Base-by-base conservation (phyloP, 2,113 vertebrate genomes). In the Orientallactaga bullata region DNA sequence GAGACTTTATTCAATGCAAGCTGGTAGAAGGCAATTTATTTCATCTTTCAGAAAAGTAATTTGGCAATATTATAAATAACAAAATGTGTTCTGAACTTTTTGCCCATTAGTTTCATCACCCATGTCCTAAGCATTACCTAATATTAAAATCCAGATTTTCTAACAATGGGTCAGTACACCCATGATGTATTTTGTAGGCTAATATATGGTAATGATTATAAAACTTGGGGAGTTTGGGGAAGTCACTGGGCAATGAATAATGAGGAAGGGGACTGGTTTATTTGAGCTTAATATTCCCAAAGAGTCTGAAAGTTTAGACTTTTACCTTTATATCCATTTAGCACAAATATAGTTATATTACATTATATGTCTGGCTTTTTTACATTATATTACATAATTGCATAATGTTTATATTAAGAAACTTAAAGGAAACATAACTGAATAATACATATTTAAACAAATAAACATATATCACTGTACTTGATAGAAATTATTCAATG, bases 371-470 rank as follows among this genome's bases (percentile, higher is more conserved):
- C 42, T 47, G 42, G 8, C 42, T 47, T 6, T 55, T 55, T 55
- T 55, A 55, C 3, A 55, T 55, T 55, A 55, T 55, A 55, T 55
- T 55, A 55, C 12, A 55, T 55, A 55, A 55, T 18, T 55, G 15
- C 55, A 55, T 55, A 55, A 55, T 18, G 74, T 84, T 66, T 89
- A n/a, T 28, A 87, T 76, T 72, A 61, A 66, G 24, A 91, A 93
- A 88, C 55, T 65, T 51, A 89, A 68, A 91, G 68, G 80, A 20
- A n/a, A 23, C 69, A 65, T 47, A 73, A 12, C 30, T 28, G 12
- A 72, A 39, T 10, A 30, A 5, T n/a, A 79, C 5, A 89, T 58
- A 17, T 89, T 93, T n/a, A n/a, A n/a, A 47, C 42, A 47, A 5
- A 47, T 85, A 95, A 91, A 90, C 28, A 71, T 85, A 2, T 51